phyloP scores from a whole-genome alignment of 2,888 invertebrate species.

The Conchocele bisecta region DNA sequence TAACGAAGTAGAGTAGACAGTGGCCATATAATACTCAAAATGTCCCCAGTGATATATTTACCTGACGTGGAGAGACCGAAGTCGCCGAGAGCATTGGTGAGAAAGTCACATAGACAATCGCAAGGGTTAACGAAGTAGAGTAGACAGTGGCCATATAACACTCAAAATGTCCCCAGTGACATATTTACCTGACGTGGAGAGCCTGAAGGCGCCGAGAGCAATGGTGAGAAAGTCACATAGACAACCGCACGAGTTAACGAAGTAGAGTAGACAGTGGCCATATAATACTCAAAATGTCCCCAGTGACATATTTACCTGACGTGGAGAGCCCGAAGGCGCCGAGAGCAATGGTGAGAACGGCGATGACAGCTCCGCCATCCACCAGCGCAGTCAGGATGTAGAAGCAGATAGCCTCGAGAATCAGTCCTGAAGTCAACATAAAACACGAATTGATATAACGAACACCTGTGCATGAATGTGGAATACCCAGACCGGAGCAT shows the following conservation, averaged over 20 bases:
- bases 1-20: too few species aligned
- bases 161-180: background rate
- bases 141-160: too few species aligned
- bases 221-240: constrained; percentile 74
- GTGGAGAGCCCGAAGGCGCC: constrained; percentile 78
- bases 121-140: too few species aligned
- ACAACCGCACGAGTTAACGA: too few species aligned
- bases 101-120: too few species aligned
- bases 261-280: too few species aligned
- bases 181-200: constrained; percentile 79
- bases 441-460: too few species aligned
- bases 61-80: constrained; percentile 80
- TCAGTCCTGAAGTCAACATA: constrained; percentile 71
- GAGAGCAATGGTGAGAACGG: constrained; percentile 75
- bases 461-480: too few species aligned
- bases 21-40: background rate
- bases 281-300: background rate
- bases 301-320: constrained; percentile 78
- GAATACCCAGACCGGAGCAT: too few species aligned
- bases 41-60: constrained; percentile 52
- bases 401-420: constrained; percentile 71
- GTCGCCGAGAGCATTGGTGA: constrained; percentile 75
- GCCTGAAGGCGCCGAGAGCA: constrained; percentile 76
- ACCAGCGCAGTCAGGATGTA: constrained; percentile 67
- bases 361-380: constrained; percentile 67